Base-by-base conservation (phyloP, 2,797 vertebrate genomes). In the Falco naumanni region DNA sequence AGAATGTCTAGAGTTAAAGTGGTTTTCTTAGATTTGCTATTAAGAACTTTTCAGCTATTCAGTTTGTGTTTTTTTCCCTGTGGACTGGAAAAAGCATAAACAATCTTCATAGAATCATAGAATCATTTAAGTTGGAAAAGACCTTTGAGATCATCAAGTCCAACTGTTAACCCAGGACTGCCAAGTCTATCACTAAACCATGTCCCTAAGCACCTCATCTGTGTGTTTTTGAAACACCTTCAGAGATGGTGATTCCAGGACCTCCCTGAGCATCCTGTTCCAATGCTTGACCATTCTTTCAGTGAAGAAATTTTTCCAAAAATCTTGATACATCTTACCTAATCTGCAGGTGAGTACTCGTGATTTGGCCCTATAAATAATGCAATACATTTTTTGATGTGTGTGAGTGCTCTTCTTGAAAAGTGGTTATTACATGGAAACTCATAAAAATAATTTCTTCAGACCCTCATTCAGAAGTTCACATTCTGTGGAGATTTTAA, bases 21-120 rank as follows among this genome's bases (percentile, higher is more conserved):
- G 63, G 64, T 95, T 96, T 85, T 83, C 85, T 53, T 74, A 86
- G 22, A 74, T 85, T 91, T 95, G 13, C 34, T 83, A 61, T 91
- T 88, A 84, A 93, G 91, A 93, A 78, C 51, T 70, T 53, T 81
- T 90, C 68, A 72, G 17, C 37, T 48, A 76, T 80, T 66, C 60
- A 59, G 41, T 84, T 88, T 87, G 74, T 69, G 59, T 0, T 33
- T 60, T 92, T 91, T 93, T 24, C 20, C 50, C 60, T 56, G 28
- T 76, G 48, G 57, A 83, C 68, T 91, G 41, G 11, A 83, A 95
- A 89, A 84, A 13, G 7, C 31, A 54, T 48, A 34, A 11, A 83
- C 66, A 37, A 37, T 37, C 37, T 37, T 37, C 37, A 37, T 37
- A 37, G 37, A 37, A 37, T 37, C 37, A 37, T 37, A 37, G 37